Evolutionary conservation across 2,888 invertebrate genomes (phyloP).

Genomic region (Linnaemya vulpina): DNA sequence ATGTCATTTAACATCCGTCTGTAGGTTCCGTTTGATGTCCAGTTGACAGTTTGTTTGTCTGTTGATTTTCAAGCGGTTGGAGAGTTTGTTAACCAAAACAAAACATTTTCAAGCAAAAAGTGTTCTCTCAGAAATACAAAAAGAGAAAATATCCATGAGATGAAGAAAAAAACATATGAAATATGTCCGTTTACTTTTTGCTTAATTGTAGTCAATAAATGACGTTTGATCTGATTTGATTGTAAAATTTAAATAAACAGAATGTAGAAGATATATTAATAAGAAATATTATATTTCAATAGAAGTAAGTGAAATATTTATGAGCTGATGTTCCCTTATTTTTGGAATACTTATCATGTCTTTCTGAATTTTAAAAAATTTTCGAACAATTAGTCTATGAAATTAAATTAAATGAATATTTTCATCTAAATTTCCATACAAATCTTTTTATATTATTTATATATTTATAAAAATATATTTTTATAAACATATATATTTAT

Average conservation of each 20-base stretch:
- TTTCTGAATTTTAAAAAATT: no score
- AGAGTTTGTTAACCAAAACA: constrained; percentile 12
- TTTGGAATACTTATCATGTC: no score
- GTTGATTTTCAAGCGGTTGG: constrained; percentile 17
- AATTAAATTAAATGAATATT: no score
- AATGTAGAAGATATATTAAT: no score
- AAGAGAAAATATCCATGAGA: not conserved
- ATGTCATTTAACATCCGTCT: constrained; percentile 63
- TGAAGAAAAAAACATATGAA: not conserved
- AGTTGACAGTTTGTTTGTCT: constrained; percentile 64
- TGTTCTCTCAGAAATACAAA: constrained; percentile 12
- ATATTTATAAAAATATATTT: no score
- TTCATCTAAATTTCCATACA: no score
- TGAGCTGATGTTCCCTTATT: no score
- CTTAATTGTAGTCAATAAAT: constrained; percentile 53
- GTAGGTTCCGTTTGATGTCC: constrained; percentile 69
- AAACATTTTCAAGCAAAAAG: constrained; percentile 41
- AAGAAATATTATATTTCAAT: no score
- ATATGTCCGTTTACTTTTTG: constrained; percentile 48
- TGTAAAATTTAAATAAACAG: constrained; percentile 16
- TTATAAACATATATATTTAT: no score
- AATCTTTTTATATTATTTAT: no score
- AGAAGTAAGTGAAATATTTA: no score
- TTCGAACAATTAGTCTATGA: no score
- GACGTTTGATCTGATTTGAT: constrained; percentile 46